Percentiles rank a stretch among this genome's conserved stretches.
phyloP scores from a whole-genome alignment of 2,888 invertebrate species.

The Bombyx huttoni region DNA sequence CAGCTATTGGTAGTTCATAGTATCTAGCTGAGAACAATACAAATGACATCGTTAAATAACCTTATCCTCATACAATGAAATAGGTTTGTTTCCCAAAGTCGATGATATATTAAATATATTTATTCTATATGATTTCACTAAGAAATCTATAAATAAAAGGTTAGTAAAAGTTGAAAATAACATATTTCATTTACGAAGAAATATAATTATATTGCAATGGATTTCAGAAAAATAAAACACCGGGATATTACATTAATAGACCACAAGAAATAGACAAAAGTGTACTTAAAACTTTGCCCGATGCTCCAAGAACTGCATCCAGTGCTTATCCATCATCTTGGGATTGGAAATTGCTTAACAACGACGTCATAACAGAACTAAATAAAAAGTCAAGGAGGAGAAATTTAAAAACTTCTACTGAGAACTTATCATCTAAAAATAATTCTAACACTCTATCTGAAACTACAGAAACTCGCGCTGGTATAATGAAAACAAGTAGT shows the following conservation, averaged over 20 bases:
- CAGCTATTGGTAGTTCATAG: no score
- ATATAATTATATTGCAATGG: not conserved
- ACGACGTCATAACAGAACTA: constrained; percentile 53
- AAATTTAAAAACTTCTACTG: constrained; percentile 46
- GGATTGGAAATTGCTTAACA: constrained; percentile 80
- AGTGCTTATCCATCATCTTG: constrained; percentile 77
- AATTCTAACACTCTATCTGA: constrained; percentile 54
- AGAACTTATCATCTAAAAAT: constrained; percentile 61
- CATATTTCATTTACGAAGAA: not conserved
- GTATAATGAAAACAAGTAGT: constrained; percentile 54
- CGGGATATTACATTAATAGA: constrained; percentile 83
- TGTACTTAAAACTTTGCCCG: constrained; percentile 79
- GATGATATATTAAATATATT: no score
- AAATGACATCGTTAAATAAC: no score
- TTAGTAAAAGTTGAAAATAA: not conserved
- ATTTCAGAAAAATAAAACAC: constrained; percentile 85
- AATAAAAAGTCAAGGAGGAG: constrained; percentile 53
- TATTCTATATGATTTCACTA: no score
- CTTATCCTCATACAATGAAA: no score
- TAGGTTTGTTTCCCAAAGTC: no score
- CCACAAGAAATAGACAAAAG: constrained; percentile 83
- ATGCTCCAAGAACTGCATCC: constrained; percentile 85
- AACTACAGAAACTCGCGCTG: constrained; percentile 32
- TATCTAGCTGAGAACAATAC: no score
- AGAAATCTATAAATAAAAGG: not conserved